Percentiles rank a stretch among this genome's conserved stretches.
Evolutionary conservation across 2,797 vertebrate species (phyloP).

Genomic region (Neostethus bicornis): DNA sequence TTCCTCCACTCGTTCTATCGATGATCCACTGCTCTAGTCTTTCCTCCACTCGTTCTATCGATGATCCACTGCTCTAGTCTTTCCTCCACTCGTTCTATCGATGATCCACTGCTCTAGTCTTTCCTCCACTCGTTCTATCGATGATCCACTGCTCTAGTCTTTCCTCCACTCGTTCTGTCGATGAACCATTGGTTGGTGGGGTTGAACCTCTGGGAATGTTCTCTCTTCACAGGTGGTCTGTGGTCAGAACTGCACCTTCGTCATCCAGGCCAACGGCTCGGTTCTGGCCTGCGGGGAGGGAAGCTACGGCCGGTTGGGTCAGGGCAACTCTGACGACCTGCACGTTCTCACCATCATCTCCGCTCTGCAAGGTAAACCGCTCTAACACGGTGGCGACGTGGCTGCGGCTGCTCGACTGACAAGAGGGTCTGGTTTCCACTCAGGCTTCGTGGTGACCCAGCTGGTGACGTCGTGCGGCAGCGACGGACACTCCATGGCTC

Average conservation of each 20-base stretch:
- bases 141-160: no score
- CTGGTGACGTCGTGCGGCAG: slow-evolving; percentile 85
- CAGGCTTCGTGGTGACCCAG: slow-evolving; percentile 85
- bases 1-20: no score
- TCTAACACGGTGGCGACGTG: no score
- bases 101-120: no score
- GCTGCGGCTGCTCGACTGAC: background rate
- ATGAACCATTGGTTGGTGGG: no score
- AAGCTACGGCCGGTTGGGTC: slow-evolving; percentile 93
- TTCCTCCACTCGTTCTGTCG: no score
- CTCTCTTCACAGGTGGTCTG: slow-evolving; percentile 84
- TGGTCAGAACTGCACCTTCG: slow-evolving; percentile 95
- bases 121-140: no score
- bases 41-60: no score
- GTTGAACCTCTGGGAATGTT: no score
- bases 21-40: no score
- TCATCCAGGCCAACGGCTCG: slow-evolving; percentile 93
- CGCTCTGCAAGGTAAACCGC: slow-evolving; percentile 87
- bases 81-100: no score
- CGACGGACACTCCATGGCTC: slow-evolving; percentile 84
- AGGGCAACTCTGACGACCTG: slow-evolving; percentile 95
- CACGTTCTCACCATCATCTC: slow-evolving; percentile 96
- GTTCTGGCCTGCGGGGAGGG: slow-evolving; percentile 96
- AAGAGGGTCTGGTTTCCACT: background rate
- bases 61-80: no score